Conservation (phyloP, 2,888 invertebrate genomes). For the Aspidapion aeneum region DNA sequence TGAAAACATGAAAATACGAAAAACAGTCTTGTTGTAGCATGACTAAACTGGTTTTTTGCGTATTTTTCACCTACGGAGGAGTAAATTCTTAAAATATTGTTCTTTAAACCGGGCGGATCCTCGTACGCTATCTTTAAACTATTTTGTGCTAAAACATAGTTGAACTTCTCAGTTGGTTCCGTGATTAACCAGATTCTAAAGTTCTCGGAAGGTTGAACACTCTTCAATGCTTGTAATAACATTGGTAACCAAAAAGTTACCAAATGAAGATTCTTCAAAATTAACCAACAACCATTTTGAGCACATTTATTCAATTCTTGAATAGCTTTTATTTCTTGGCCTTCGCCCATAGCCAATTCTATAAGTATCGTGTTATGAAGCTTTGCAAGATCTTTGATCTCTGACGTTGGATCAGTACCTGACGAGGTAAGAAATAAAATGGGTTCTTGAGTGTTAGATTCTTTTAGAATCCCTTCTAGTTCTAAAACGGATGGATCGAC, state of each 20-base stretch:
- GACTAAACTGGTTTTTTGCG: constrained; percentile 36
- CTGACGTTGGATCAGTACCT: constrained; percentile 88
- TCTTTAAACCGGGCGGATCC: constrained; percentile 82
- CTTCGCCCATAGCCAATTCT: constrained; percentile 66
- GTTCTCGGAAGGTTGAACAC: constrained; percentile 48
- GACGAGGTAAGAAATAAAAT: constrained; percentile 81
- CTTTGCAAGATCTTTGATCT: constrained; percentile 65
- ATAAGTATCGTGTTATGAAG: constrained; percentile 29
- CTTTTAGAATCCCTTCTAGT: constrained; percentile 52
- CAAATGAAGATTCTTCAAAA: constrained; percentile 78
- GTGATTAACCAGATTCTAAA: constrained; percentile 78
- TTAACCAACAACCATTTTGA: constrained; percentile 68
- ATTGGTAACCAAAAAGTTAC: constrained; percentile 66
- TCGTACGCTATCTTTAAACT: constrained; percentile 80
- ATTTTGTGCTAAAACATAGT: constrained; percentile 68
- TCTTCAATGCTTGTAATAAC: constrained; percentile 64
- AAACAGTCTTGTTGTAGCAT: constrained; percentile 50
- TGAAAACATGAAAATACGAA: constrained; percentile 85
- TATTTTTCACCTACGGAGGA: constrained; percentile 61
- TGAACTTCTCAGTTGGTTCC: constrained; percentile 75
- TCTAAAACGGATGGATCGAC: constrained; percentile 42
- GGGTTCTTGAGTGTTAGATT: constrained; percentile 61
- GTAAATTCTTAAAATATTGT: constrained; percentile 72
- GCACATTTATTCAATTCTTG: constrained; percentile 57
- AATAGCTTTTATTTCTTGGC: constrained; percentile 65